A percentile compares a stretch with the other conserved stretches of the same genome.
These are phyloP conservation scores for Miniopterus natalensis DNA, from an alignment of 2,113 vertebrate genomes.

Conservation along the genomic window DNA sequence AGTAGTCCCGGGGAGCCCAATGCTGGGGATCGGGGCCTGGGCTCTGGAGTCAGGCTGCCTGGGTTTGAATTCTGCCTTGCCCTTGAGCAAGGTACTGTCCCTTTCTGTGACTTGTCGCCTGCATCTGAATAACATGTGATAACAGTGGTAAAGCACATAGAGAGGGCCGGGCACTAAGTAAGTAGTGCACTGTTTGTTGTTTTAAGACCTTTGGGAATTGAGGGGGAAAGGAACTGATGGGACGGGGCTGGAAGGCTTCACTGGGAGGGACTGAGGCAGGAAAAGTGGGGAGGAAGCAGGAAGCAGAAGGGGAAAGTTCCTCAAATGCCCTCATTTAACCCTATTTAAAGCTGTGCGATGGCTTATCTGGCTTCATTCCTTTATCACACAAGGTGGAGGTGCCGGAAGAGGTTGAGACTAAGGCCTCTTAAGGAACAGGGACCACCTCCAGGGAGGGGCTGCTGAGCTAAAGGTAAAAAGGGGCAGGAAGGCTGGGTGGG, in stretches of 20 bases:
- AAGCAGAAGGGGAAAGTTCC: slow-evolving; percentile 3
- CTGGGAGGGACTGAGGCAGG: not conserved
- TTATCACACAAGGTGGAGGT: not conserved
- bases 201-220: not conserved
- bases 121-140: not conserved
- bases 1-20: not conserved
- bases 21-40: not conserved
- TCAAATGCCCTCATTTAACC: slow-evolving; percentile 44
- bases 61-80: slow-evolving; percentile 4
- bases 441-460: not conserved
- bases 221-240: not conserved
- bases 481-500: not conserved
- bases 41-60: not conserved
- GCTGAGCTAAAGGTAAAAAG: not conserved
- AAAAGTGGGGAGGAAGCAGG: slow-evolving; percentile 1
- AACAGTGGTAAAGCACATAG: not conserved
- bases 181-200: no score
- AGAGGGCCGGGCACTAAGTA: not conserved
- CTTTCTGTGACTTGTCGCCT: not conserved
- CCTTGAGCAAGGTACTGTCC: not conserved
- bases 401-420: not conserved
- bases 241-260: not conserved
- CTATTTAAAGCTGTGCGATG: not conserved
- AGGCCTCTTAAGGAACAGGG: not conserved
- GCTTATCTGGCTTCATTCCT: slow-evolving; percentile 21